Evolutionary conservation across 2,797 vertebrate genomes (phyloP).

Genomic region (Odontamblyopus lacepedii): DNA sequence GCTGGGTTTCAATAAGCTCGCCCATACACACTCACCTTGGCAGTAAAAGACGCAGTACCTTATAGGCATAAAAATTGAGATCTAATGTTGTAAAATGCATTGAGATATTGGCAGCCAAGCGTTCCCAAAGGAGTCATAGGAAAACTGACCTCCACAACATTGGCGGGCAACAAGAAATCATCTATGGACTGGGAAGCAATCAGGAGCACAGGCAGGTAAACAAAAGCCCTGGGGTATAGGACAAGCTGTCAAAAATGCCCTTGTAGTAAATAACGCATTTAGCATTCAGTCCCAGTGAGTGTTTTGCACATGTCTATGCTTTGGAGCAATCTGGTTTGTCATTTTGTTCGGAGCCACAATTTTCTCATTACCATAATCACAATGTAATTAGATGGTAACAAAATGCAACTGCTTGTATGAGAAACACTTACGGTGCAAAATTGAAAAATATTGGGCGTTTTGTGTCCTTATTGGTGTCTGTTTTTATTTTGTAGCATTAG

Average conservation of each 20-base stretch:
- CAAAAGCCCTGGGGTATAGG: slow-evolving; percentile 8
- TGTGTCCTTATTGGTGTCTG: not conserved
- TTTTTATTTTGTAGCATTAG: slow-evolving; percentile 25
- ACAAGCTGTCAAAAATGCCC: slow-evolving; percentile 20
- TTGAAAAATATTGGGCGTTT: slow-evolving; percentile 14
- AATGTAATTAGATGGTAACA: slow-evolving; percentile 41
- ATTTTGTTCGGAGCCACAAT: slow-evolving; percentile 28
- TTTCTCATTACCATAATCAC: slow-evolving; percentile 43
- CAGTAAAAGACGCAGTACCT: slow-evolving; percentile 21
- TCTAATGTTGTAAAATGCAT: slow-evolving; percentile 49
- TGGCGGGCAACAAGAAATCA: slow-evolving; percentile 27
- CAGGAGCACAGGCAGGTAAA: slow-evolving; percentile 13
- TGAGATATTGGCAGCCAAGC: slow-evolving; percentile 28
- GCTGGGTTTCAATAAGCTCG: slow-evolving; percentile 35
- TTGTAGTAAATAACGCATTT: slow-evolving; percentile 18
- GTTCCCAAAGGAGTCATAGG: slow-evolving; percentile 16
- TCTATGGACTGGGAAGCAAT: slow-evolving; percentile 6
- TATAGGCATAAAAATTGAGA: slow-evolving; percentile 45
- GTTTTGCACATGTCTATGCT: slow-evolving; percentile 16
- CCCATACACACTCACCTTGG: slow-evolving; percentile 47
- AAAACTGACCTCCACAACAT: slow-evolving; percentile 46
- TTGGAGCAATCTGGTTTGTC: slow-evolving; percentile 33
- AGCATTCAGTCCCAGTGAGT: slow-evolving; percentile 17
- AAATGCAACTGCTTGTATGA: slow-evolving; percentile 8
- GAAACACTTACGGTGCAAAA: slow-evolving; percentile 18